A percentile compares a stretch with the other conserved stretches of the same genome.
Evolutionary conservation across 2,888 invertebrate genomes (phyloP).

Genomic region (Lacanobia wlatinum): DNA sequence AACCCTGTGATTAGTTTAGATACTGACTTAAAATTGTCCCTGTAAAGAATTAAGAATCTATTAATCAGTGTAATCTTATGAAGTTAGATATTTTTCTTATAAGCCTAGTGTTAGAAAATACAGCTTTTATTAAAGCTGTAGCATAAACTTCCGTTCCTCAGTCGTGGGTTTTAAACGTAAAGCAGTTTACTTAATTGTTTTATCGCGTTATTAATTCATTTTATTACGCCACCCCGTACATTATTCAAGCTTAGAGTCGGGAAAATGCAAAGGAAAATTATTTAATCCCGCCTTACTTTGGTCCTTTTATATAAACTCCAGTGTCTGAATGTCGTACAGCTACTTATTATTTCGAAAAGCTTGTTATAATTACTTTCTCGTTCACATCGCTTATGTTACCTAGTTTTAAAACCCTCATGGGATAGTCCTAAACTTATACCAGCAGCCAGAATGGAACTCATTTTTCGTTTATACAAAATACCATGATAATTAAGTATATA

Average conservation of each 20-base stretch:
- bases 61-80: no score
- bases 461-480: no score
- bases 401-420: not conserved
- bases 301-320: not conserved
- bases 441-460: no score
- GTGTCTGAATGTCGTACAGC: not conserved
- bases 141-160: not conserved
- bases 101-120: conserved; percentile 3
- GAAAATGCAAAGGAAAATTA: conserved; percentile 4
- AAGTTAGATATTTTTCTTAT: no score
- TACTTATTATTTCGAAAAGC: no score
- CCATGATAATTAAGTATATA: no score
- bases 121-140: conserved; percentile 9
- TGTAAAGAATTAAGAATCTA: no score
- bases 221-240: conserved; percentile 4
- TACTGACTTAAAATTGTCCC: no score
- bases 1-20: no score
- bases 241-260: conserved; percentile 14
- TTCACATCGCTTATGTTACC: not conserved
- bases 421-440: not conserved
- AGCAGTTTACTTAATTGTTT: conserved; percentile 38
- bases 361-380: not conserved
- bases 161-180: conserved; percentile 16
- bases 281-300: conserved; percentile 1
- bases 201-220: conserved; percentile 24